Percentiles rank a stretch among this genome's conserved stretches.
Evolutionary conservation across 2,888 invertebrate genomes (phyloP).

Genomic region (Drosophila formosana): DNA sequence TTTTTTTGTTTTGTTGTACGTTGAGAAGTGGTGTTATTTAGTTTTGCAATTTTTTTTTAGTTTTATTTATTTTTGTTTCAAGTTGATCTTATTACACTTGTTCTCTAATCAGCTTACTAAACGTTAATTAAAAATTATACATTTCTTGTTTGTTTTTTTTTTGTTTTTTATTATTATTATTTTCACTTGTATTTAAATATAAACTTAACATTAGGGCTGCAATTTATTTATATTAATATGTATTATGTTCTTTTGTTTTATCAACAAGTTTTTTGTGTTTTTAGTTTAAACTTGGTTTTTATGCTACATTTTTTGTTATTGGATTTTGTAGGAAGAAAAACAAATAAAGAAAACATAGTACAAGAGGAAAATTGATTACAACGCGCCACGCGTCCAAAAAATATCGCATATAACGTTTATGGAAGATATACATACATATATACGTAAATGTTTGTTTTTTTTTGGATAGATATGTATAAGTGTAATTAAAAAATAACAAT

Average conservation of each 20-base stretch:
- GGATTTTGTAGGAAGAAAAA: conserved; percentile 38
- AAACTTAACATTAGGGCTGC: conserved; percentile 66
- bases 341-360: conserved; percentile 62
- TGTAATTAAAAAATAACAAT: conserved; percentile 46
- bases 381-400: conserved; percentile 69
- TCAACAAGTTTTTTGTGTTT: conserved; percentile 46
- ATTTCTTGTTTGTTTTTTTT: conserved; percentile 25
- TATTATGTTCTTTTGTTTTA: conserved; percentile 45
- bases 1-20: conserved; percentile 55
- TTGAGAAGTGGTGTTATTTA: conserved; percentile 53
- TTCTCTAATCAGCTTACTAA: conserved; percentile 66
- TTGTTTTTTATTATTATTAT: conserved; percentile 33
- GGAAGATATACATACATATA: conserved; percentile 57
- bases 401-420: conserved; percentile 43
- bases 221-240: conserved; percentile 51
- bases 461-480: conserved; percentile 16
- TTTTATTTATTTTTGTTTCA: conserved; percentile 32
- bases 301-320: conserved; percentile 49
- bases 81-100: conserved; percentile 45
- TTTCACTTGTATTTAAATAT: conserved; percentile 57
- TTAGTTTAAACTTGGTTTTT: conserved; percentile 46
- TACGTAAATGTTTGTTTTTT: conserved; percentile 8
- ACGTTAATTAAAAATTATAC: conserved; percentile 71
- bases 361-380: conserved; percentile 53
- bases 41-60: conserved; percentile 46